Evolutionary conservation across 1,140 invertebrate genomes (phyloP).

Genomic region (Drosophila leontia): DNA sequence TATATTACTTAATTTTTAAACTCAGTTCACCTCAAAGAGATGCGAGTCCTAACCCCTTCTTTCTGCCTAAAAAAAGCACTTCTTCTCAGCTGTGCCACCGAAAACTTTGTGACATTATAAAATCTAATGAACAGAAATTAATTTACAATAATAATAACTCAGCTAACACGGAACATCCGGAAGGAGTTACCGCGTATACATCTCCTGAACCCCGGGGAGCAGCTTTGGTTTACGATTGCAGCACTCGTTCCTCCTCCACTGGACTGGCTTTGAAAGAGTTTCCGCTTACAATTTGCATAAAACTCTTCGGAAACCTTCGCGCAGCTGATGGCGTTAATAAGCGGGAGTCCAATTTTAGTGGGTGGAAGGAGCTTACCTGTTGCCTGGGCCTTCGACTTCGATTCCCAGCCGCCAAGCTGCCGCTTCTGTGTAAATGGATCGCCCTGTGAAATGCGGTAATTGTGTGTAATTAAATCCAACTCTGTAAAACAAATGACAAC

Average conservation of each 20-base stretch:
- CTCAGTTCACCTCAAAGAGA: neutral
- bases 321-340: constrained; percentile 74
- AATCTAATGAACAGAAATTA: constrained; percentile 83
- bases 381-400: constrained; percentile 48
- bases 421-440: constrained; percentile 78
- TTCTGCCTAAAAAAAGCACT: constrained; percentile 15
- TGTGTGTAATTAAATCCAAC: constrained; percentile 83
- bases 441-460: constrained; percentile 79
- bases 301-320: constrained; percentile 67
- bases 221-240: constrained; percentile 57
- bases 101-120: constrained; percentile 70
- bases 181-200: constrained; percentile 29
- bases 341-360: constrained; percentile 40
- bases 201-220: constrained; percentile 43
- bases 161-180: constrained; percentile 66
- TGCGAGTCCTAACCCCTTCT: neutral
- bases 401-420: constrained; percentile 8
- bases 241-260: constrained; percentile 22
- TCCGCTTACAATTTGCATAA: constrained; percentile 84
- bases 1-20: neutral
- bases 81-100: constrained; percentile 53
- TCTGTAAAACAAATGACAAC: constrained; percentile 73
- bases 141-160: constrained; percentile 81
- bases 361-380: constrained; percentile 66
- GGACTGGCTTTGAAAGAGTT: constrained; percentile 72